Evolutionary conservation across 2,797 vertebrate genomes (phyloP).

Genomic region (Micropoecilia bifurca): DNA sequence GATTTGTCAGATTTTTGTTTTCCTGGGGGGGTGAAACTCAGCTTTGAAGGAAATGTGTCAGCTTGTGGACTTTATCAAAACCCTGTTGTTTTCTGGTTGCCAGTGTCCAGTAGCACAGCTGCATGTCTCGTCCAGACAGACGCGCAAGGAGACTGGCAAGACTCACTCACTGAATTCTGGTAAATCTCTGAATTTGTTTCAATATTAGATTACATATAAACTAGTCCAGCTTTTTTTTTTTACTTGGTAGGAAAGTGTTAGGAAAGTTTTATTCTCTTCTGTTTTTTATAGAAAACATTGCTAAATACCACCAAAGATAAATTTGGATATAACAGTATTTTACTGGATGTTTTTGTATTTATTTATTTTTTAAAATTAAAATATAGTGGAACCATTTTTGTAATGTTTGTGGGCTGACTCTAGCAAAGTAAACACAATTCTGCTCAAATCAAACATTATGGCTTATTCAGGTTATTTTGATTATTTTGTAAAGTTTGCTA

Average conservation of each 20-base stretch:
- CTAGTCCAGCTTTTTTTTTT: not conserved
- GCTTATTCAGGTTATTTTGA: not conserved
- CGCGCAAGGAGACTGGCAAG: slow-evolving; percentile 21
- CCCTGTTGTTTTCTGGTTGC: slow-evolving; percentile 19
- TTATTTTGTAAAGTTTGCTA: not conserved
- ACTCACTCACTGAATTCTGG: slow-evolving; percentile 49
- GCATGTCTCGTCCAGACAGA: slow-evolving; percentile 4
- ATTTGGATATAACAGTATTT: slow-evolving; percentile 29
- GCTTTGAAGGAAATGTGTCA: not conserved
- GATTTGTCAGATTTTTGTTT: not conserved
- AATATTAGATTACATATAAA: not conserved
- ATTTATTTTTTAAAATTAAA: too few species aligned
- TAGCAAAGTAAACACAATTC: not conserved
- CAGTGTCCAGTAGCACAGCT: slow-evolving; percentile 30
- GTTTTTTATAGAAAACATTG: slow-evolving; percentile 22
- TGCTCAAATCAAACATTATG: not conserved
- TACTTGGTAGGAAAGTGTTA: not conserved
- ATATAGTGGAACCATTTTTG: not conserved
- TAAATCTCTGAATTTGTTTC: slow-evolving; percentile 30
- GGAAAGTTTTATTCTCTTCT: accelerated
- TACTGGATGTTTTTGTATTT: not conserved
- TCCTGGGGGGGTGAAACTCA: not conserved
- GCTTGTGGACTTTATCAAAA: slow-evolving; percentile 4
- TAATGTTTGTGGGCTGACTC: not conserved
- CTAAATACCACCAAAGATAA: slow-evolving; percentile 32